phyloP scores from a whole-genome alignment of 2,888 invertebrate species.

The Drosophila greeni region DNA sequence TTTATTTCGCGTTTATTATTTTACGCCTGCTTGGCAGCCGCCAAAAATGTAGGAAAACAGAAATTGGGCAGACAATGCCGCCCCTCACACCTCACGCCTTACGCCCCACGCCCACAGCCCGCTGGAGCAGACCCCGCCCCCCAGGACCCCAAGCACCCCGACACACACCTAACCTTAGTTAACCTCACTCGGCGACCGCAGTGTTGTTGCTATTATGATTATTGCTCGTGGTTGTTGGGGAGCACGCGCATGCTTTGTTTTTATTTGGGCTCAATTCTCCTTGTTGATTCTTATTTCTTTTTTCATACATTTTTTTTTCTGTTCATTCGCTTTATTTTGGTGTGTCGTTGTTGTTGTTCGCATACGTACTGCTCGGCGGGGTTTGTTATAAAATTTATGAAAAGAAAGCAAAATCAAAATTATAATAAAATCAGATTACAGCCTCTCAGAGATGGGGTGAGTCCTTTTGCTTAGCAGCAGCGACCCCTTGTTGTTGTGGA shows the following conservation, averaged over 20 bases:
- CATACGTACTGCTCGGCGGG: conserved; percentile 23
- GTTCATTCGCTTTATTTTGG: conserved; percentile 31
- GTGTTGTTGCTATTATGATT: conserved; percentile 68
- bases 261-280: conserved; percentile 43
- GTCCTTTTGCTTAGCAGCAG: conserved; percentile 34
- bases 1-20: conserved; percentile 75
- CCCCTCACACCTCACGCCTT: conserved; percentile 1
- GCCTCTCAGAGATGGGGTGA: conserved; percentile 48
- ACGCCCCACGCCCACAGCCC: background rate
- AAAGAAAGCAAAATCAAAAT: conserved; percentile 75
- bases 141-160: background rate
- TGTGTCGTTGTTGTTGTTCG: conserved; percentile 32
- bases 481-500: conserved; percentile 30
- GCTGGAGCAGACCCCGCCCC: background rate
- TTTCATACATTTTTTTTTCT: conserved; percentile 7
- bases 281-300: conserved; percentile 29
- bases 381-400: conserved; percentile 75
- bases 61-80: conserved; percentile 36
- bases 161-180: conserved; percentile 33
- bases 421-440: conserved; percentile 75
- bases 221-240: conserved; percentile 66
- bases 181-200: conserved; percentile 39
- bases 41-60: conserved; percentile 55
- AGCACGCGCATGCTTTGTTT: conserved; percentile 49
- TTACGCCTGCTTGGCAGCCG: conserved; percentile 74